Percentiles rank a stretch among this genome's conserved stretches.
phyloP scores from a whole-genome alignment of 2,113 vertebrate species.

The Antigone vipio region DNA sequence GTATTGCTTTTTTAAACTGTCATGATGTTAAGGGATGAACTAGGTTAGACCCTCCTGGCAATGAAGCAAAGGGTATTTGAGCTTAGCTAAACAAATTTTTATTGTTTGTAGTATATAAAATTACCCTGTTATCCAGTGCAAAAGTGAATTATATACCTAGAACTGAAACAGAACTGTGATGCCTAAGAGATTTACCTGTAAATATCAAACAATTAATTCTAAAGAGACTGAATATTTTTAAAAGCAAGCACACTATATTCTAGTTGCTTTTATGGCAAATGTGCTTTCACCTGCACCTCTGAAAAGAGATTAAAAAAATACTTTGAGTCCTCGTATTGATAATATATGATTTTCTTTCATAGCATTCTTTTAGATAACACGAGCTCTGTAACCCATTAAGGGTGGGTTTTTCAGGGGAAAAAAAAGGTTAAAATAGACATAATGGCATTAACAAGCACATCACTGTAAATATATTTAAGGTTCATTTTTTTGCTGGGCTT shows the following conservation, averaged over 20 bases:
- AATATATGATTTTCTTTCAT: not conserved
- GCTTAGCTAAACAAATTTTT: slow-evolving; percentile 12
- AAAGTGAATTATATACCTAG: not conserved
- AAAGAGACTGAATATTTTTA: not conserved
- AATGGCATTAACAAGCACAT: not conserved
- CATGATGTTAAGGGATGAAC: not conserved
- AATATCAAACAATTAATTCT: not conserved
- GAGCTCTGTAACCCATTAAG: not conserved
- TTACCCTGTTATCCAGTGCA: not conserved
- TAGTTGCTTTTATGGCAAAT: not conserved
- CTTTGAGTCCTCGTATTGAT: not conserved
- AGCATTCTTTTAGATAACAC: not conserved
- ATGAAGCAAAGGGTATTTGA: not conserved
- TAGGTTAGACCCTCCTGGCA: slow-evolving; percentile 8
- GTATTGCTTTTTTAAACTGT: not conserved
- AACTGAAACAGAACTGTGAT: not conserved
- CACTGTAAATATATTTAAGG: not conserved
- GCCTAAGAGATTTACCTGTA: not conserved
- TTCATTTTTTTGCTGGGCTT: not conserved
- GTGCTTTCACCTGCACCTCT: not conserved
- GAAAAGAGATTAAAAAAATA: not conserved
- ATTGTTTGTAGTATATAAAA: not conserved
- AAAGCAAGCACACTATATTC: not conserved
- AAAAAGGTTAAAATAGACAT: not conserved
- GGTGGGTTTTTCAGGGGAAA: not conserved